Evolutionary conservation across 2,797 vertebrate genomes (phyloP).

Genomic region (Hoplostethus mediterraneus): DNA sequence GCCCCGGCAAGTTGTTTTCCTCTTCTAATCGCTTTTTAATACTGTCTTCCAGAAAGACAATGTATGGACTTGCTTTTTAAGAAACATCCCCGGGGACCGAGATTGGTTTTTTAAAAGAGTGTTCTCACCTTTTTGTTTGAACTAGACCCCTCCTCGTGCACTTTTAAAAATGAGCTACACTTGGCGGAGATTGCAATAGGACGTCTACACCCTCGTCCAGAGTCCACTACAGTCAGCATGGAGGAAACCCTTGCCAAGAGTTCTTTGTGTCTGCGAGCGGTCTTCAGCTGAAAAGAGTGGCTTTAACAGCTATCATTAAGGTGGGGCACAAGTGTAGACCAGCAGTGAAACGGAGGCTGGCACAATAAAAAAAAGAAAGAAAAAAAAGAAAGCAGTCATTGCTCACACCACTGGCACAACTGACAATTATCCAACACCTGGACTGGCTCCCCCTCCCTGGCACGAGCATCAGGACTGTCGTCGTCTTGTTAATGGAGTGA

Average conservation of each 20-base stretch:
- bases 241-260: slow-evolving; percentile 42
- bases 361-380: slow-evolving; percentile 35
- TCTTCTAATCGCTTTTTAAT: slow-evolving; percentile 17
- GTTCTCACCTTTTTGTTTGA: slow-evolving; percentile 27
- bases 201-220: slow-evolving; percentile 22
- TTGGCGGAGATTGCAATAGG: slow-evolving; percentile 31
- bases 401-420: slow-evolving; percentile 60
- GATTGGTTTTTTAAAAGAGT: neutral
- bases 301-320: slow-evolving; percentile 70
- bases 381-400: slow-evolving; percentile 30
- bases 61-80: slow-evolving; percentile 39
- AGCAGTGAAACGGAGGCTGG: slow-evolving; percentile 64
- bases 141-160: neutral
- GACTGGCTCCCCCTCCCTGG: slow-evolving; percentile 62
- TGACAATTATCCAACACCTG: slow-evolving; percentile 77
- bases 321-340: slow-evolving; percentile 64
- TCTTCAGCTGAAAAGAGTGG: slow-evolving; percentile 43
- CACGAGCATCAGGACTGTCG: slow-evolving; percentile 67
- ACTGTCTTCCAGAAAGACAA: slow-evolving; percentile 37
- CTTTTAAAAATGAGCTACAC: slow-evolving; percentile 31
- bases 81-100: slow-evolving; percentile 7
- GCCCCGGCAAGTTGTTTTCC: slow-evolving; percentile 25
- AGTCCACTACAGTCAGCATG: slow-evolving; percentile 42
- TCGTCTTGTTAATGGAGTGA: slow-evolving; percentile 77
- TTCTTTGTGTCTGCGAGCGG: slow-evolving; percentile 56